phyloP scores from a whole-genome alignment of 2,797 vertebrate genomes.

The Vespertilio murinus region DNA sequence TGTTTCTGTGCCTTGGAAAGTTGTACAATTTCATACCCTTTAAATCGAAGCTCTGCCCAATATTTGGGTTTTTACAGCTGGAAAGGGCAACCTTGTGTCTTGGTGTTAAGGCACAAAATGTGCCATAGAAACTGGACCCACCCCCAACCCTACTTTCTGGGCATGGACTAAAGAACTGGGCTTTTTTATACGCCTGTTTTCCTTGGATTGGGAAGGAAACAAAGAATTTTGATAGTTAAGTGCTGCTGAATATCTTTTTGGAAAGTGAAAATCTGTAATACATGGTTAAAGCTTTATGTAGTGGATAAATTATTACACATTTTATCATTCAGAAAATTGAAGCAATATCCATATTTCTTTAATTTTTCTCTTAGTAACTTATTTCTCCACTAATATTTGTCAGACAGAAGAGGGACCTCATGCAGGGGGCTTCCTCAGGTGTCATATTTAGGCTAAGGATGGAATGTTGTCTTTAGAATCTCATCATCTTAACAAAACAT shows the following conservation, averaged over 20 bases:
- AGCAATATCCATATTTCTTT: background rate
- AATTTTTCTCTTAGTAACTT: background rate
- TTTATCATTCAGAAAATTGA: constrained; percentile 18
- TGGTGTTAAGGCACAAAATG: background rate
- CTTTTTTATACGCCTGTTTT: constrained; percentile 29
- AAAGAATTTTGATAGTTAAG: background rate
- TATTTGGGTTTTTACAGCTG: constrained; percentile 28
- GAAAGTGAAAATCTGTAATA: background rate
- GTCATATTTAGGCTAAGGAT: background rate
- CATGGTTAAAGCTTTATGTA: background rate
- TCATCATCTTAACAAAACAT: background rate
- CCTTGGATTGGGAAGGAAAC: background rate
- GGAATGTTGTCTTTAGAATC: background rate
- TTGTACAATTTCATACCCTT: background rate
- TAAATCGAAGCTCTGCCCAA: background rate
- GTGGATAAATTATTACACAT: background rate
- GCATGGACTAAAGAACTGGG: background rate
- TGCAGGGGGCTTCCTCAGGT: background rate
- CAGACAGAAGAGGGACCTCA: background rate
- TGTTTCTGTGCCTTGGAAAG: background rate
- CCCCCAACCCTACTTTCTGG: background rate
- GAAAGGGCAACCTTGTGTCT: constrained; percentile 25
- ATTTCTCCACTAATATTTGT: background rate
- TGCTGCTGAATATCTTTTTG: background rate
- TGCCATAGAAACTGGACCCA: constrained; percentile 18